Percentiles rank a stretch among this genome's conserved stretches.
phyloP scores from a whole-genome alignment of 2,888 invertebrate species.

The Zygothrica quintamaculata region DNA sequence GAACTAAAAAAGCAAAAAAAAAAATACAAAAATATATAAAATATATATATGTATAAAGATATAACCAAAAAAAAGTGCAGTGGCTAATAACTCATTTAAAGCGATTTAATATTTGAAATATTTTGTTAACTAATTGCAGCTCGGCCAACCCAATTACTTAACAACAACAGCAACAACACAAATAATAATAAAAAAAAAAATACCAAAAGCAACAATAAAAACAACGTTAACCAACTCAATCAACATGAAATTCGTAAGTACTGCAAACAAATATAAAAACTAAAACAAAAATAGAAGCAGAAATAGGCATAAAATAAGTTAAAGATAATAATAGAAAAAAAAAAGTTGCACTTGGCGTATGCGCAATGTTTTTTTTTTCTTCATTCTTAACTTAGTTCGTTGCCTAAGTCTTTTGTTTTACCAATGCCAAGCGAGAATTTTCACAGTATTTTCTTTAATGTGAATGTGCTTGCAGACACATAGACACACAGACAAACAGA shows the following conservation, averaged over 20 bases:
- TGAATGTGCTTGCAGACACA: slow-evolving; percentile 18
- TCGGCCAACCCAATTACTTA: slow-evolving; percentile 30
- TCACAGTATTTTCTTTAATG: slow-evolving; percentile 54
- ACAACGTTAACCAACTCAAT: slow-evolving; percentile 44
- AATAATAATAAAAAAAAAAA: slow-evolving; percentile 15
- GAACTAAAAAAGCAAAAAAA: neutral
- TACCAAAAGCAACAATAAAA: slow-evolving; percentile 14
- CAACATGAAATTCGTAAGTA: slow-evolving; percentile 79
- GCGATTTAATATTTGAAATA: slow-evolving; percentile 62
- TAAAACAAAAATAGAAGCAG: too few species aligned
- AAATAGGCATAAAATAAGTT: too few species aligned
- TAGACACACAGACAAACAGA: slow-evolving; percentile 9
- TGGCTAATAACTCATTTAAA: slow-evolving; percentile 47
- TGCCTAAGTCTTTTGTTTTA: slow-evolving; percentile 71
- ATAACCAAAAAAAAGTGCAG: slow-evolving; percentile 61
- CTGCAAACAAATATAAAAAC: slow-evolving; percentile 10
- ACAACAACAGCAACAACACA: too few species aligned
- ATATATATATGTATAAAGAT: too few species aligned
- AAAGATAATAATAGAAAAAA: neutral
- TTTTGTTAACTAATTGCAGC: slow-evolving; percentile 77
- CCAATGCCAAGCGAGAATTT: slow-evolving; percentile 58
- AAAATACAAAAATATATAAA: too few species aligned
- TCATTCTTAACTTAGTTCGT: slow-evolving; percentile 68
- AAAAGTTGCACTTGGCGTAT: slow-evolving; percentile 37
- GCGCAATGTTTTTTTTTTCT: slow-evolving; percentile 32